Evolutionary conservation across 2,113 vertebrate species (phyloP).

Genomic region (Barnardius zonarius): DNA sequence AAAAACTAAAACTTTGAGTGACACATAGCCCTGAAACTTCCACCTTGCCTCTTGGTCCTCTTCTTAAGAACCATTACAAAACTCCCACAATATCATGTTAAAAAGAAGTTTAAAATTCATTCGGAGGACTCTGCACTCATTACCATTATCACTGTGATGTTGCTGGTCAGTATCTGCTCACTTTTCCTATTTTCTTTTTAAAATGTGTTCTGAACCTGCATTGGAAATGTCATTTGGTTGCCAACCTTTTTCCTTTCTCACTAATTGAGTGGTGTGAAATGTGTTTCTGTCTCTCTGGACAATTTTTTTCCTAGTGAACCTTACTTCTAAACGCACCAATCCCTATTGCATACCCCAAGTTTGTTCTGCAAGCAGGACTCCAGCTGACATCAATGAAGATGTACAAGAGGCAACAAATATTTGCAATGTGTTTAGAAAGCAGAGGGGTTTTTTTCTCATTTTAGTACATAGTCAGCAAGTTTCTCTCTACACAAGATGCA

Average conservation of each 20-base stretch:
- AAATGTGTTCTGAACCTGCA: not conserved
- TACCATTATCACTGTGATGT: not conserved
- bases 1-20: not conserved
- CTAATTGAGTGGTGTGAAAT: not conserved
- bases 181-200: not conserved
- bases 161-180: not conserved
- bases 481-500: not conserved
- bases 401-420: constrained; percentile 41
- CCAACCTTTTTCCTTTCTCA: not conserved
- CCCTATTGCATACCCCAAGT: not conserved
- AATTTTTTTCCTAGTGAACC: not conserved
- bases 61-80: not conserved
- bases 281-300: not conserved
- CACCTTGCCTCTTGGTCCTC: not conserved
- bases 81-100: not conserved
- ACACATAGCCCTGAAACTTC: not conserved
- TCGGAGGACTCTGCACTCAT: not conserved
- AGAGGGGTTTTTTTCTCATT: not conserved
- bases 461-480: not conserved
- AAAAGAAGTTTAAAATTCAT: not conserved
- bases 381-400: constrained; percentile 2
- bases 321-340: not conserved
- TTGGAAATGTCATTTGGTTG: not conserved
- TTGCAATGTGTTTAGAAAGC: constrained; percentile 36
- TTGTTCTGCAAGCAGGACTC: constrained; percentile 1